Percentiles rank a stretch among this genome's conserved stretches.
These are phyloP conservation scores for Chelonus formosanus DNA, from an alignment of 2,888 invertebrate genomes.

Conservation along the genomic window DNA sequence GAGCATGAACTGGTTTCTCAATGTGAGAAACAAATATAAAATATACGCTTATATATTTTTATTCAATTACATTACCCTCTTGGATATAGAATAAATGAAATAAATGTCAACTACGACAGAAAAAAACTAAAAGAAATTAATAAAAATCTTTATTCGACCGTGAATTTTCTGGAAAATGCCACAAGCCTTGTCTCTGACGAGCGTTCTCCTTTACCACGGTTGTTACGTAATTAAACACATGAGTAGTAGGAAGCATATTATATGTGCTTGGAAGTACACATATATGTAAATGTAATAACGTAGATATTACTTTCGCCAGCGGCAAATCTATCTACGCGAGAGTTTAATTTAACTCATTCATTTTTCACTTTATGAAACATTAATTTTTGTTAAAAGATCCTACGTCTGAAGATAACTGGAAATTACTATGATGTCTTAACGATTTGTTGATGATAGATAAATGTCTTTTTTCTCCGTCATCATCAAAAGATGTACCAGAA, in stretches of 20 bases:
- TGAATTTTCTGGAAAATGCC: conserved; percentile 8
- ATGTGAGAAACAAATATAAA: too few relatives aligned
- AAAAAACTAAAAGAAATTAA: background rate
- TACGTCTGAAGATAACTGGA: background rate
- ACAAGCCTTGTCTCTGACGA: background rate
- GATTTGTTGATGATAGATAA: background rate
- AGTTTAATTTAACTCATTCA: conserved; percentile 6
- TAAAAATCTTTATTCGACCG: conserved; percentile 2
- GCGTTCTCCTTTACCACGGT: conserved; percentile 15
- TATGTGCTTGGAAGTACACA: background rate
- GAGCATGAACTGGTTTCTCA: too few relatives aligned
- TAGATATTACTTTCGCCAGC: conserved; percentile 20
- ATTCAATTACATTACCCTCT: too few relatives aligned
- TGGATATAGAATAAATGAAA: too few relatives aligned
- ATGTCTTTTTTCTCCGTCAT: background rate
- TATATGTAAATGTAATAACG: background rate
- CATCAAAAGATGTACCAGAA: conserved; percentile 17
- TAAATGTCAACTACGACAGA: background rate
- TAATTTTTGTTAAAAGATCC: conserved; percentile 2
- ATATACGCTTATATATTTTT: too few relatives aligned
- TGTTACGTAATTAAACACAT: conserved; percentile 15
- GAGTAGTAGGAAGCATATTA: conserved; percentile 7
- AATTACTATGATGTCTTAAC: background rate
- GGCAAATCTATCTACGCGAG: background rate
- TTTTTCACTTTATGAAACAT: background rate